phyloP scores from a whole-genome alignment of 2,797 vertebrate genomes.

The Esox lucius region DNA sequence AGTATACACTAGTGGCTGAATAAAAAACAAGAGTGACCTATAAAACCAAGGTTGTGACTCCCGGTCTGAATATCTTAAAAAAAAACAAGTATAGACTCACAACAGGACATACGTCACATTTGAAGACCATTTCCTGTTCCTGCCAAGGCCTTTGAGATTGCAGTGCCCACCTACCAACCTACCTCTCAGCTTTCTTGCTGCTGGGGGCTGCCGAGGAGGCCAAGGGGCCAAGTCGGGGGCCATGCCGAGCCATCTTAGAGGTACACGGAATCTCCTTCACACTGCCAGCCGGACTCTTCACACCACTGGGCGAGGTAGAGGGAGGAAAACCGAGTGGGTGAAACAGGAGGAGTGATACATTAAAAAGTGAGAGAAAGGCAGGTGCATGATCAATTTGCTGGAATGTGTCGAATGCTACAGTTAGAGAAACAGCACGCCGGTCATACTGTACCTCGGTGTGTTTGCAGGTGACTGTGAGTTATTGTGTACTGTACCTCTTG shows the following conservation, averaged over 20 bases:
- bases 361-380: neutral
- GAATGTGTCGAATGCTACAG: neutral
- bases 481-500: slow-evolving; percentile 75
- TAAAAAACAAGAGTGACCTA: neutral
- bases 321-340: neutral
- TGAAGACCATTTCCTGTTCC: neutral
- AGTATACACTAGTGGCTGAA: neutral
- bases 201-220: slow-evolving; percentile 44
- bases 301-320: slow-evolving; percentile 30
- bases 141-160: too few species aligned
- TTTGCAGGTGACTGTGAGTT: neutral
- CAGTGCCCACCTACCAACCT: slow-evolving; percentile 6
- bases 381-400: neutral
- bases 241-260: slow-evolving; percentile 34
- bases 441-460: neutral
- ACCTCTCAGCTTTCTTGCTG: slow-evolving; percentile 68
- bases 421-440: neutral
- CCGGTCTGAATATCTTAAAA: neutral
- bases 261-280: slow-evolving; percentile 60
- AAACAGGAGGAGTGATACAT: neutral
- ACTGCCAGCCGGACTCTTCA: slow-evolving; percentile 56
- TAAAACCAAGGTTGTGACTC: neutral
- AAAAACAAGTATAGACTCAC: neutral
- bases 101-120: neutral
- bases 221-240: slow-evolving; percentile 25